These are phyloP conservation scores for Alloscopus bannaensis DNA, from an alignment of 2,888 invertebrate species.

Conservation along the genomic window DNA sequence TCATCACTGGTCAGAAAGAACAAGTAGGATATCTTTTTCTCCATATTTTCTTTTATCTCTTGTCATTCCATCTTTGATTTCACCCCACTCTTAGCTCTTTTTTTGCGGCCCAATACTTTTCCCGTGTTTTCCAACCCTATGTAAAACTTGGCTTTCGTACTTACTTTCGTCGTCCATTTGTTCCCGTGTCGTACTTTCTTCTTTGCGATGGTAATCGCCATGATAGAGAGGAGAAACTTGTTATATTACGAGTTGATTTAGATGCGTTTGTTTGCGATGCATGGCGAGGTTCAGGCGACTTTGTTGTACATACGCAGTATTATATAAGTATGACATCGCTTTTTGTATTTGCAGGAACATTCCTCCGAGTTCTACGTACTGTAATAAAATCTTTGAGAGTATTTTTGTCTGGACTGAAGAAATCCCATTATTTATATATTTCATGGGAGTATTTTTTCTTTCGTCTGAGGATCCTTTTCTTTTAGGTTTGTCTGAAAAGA, in stretches of 20 bases:
- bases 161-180: not conserved
- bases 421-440: too few relatives aligned
- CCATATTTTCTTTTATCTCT: slow-evolving; percentile 41
- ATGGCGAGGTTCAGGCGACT: not conserved
- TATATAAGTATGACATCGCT: not conserved
- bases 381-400: too few relatives aligned
- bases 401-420: too few relatives aligned
- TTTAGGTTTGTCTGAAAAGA: too few relatives aligned
- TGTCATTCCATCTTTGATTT: slow-evolving; percentile 44
- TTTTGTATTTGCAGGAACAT: too few relatives aligned
- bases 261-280: slow-evolving; percentile 6
- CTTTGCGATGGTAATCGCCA: slow-evolving; percentile 12
- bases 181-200: slow-evolving; percentile 4
- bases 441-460: too few relatives aligned
- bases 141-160: not conserved
- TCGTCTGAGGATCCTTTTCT: too few relatives aligned
- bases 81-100: slow-evolving; percentile 6
- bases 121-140: not conserved
- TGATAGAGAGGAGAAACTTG: slow-evolving; percentile 1
- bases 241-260: slow-evolving; percentile 6
- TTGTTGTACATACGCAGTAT: too few relatives aligned
- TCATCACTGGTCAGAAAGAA: slow-evolving; percentile 6
- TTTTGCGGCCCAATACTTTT: slow-evolving; percentile 1
- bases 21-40: slow-evolving; percentile 32
- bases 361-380: too few relatives aligned